Evolutionary conservation across 1,140 invertebrate species (phyloP), one percentile per base, ranked within the genome.

Genomic region (Fopius arisanus): DNA sequence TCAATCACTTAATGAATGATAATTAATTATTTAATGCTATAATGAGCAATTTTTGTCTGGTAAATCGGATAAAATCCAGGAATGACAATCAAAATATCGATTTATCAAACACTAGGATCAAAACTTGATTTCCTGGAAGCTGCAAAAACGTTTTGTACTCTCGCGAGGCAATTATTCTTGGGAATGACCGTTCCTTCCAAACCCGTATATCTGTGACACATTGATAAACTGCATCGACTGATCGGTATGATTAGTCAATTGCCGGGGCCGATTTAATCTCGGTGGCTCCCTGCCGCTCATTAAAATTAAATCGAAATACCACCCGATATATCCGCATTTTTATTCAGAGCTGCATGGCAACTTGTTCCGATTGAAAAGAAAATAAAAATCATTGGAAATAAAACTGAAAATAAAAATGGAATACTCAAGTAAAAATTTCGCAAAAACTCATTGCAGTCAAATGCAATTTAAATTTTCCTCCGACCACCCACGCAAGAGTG

Each of bases 41-140:
- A n/a, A n/a, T n/a, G n/a, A n/a, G n/a, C n/a, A 73, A 73, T 73
- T 62, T 51, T 59, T 67, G n/a, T 23, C 21, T 40, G 63, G 66
- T 63, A 67, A 26, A 40, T 41, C 67, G 67, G 40, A 33, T 33
- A 9, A 33, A 3, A 7, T 37, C 7, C 33, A 3, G 9, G 33
- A 7, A 37, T 37, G 33, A 37, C 12, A 37, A 37, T 37, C 33
- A 37, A 37, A 12, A 37, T 12, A 37, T 12, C 33, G 33, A 37
- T 37, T 37, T 37, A 37, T 7, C 9, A 1, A 12, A 7, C 33
- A 37, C 12, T 37, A 10, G 12, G 7, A 37, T 37, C 33, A 37
- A 5, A 3, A 37, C 9, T 37, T 37, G 33, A 37, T 37, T 37
- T 7, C 33, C 7, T 37, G 33, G 12, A 37, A 37, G 1, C 9